These are phyloP conservation scores for Dicerorhinus sumatrensis DNA, from an alignment of 2,113 vertebrate species.

Conservation along the genomic window DNA sequence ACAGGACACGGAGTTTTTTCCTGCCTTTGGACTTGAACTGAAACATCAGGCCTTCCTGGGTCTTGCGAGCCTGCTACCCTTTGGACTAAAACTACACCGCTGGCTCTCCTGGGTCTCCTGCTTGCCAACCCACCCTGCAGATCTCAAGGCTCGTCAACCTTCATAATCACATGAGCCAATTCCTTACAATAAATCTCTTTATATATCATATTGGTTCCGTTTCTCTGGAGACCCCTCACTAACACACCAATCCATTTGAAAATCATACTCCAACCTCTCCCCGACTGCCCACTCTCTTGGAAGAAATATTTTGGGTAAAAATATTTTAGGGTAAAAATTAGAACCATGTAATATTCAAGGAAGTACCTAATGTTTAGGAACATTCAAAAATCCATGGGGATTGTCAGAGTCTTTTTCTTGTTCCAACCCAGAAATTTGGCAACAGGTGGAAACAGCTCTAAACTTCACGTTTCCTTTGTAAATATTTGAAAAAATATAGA, in stretches of 20 bases:
- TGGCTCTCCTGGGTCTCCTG: not conserved
- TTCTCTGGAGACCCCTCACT: not conserved
- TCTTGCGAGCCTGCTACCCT: not conserved
- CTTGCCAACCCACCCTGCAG: not conserved
- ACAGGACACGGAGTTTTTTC: not conserved
- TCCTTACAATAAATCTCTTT: not conserved
- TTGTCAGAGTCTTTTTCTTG: not conserved
- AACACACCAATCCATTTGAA: not conserved
- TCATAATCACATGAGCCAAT: not conserved
- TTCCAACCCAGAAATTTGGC: not conserved
- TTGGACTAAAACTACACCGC: not conserved
- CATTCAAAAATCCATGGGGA: not conserved
- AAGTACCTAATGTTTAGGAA: not conserved
- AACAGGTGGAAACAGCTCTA: not conserved
- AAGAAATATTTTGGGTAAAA: constrained; percentile 4
- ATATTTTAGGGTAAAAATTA: not conserved
- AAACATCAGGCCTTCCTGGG: not conserved
- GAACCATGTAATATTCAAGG: not conserved
- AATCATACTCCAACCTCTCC: not conserved
- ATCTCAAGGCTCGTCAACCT: not conserved
- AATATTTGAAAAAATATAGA: not conserved
- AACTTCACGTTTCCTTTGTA: not conserved
- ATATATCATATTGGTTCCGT: not conserved
- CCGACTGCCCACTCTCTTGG: not conserved
- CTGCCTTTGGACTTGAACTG: not conserved